Evolutionary conservation across 2,888 invertebrate species (phyloP), one percentile per base, ranked within the genome.

Genomic region (Cheilosia variabilis): DNA sequence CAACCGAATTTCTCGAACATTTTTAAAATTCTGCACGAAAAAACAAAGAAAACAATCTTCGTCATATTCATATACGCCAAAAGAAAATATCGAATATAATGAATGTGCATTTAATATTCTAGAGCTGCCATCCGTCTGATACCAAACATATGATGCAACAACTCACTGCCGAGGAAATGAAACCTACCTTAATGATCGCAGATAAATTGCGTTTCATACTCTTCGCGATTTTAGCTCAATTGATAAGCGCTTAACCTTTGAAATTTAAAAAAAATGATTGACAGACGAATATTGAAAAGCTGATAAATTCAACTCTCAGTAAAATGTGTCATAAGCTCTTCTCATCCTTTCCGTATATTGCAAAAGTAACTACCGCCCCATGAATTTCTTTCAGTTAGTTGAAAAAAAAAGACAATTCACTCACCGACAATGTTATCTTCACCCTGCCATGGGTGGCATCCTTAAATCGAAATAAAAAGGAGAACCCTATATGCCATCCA

Each of bases 401-500:
- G 31, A 7, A 31, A 9, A 13, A 2, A 22, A 24, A 22, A 22
- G 6, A 24, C 15, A 13, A 24, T 41, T n/a, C 17, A 17, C 17
- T 47, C 17, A 17, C 45, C 17, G 10, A 53, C 13, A 55, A 31
- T 55, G 13, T 31, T 31, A 47, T 17, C 17, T 13, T 47, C 34
- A 15, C 58, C 22, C 43, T 45, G 43, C 58, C 22, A 15, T n/a
- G 27, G 58, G 13, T 27, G 27, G 41, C 52, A 60, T 80, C 53
- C 60, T 73, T 66, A 62, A 73, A 79, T 47, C 52, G 66, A 47
- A 45, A 65, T 79, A 65, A 52, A 58, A 41, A 19, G 58, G 52
- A 24, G 58, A 72, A 72, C 45, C 60, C 45, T 7, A 7, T 45
- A 27, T 27, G 47, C 69, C 47, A 79, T 72, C 55, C 19, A 50